A percentile compares a stretch with the other conserved stretches of the same genome.
These are phyloP conservation scores for Sarotherodon lohbergeri DNA, from an alignment of 2,113 vertebrate genomes.

Conservation along the genomic window DNA sequence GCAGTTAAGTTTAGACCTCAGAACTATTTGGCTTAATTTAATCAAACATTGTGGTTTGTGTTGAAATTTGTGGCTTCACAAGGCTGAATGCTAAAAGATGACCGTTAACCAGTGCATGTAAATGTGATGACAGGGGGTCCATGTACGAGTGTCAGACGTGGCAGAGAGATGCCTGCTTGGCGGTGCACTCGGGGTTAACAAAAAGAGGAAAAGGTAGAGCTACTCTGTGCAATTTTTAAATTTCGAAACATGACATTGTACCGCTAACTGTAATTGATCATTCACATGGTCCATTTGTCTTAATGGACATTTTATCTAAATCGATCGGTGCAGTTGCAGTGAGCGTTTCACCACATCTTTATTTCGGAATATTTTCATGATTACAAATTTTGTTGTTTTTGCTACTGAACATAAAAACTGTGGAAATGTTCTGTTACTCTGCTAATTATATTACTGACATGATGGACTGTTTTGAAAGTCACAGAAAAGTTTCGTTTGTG, in stretches of 20 bases:
- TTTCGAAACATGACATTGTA: not conserved
- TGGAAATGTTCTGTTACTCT: not conserved
- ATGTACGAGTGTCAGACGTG: not conserved
- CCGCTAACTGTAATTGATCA: not conserved
- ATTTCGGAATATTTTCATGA: accelerated
- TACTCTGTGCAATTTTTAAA: accelerated
- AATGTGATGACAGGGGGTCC: not conserved
- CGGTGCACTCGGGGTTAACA: not conserved
- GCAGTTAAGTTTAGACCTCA: not conserved
- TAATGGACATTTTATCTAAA: not conserved
- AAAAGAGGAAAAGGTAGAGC: not conserved
- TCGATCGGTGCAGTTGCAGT: not conserved
- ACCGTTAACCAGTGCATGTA: not conserved
- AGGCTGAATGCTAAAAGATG: not conserved
- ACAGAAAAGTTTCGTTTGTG: not conserved
- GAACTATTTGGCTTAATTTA: not conserved
- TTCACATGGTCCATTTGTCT: not conserved
- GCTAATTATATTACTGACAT: not conserved
- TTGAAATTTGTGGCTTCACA: not conserved
- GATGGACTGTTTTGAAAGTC: not conserved
- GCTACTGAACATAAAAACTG: not conserved
- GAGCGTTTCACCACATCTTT: not conserved
- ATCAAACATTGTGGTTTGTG: not conserved
- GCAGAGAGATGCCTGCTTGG: accelerated
- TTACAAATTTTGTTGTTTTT: not conserved